Evolutionary conservation across 2,888 invertebrate genomes (phyloP).

Genomic region (Hololepta plana): DNA sequence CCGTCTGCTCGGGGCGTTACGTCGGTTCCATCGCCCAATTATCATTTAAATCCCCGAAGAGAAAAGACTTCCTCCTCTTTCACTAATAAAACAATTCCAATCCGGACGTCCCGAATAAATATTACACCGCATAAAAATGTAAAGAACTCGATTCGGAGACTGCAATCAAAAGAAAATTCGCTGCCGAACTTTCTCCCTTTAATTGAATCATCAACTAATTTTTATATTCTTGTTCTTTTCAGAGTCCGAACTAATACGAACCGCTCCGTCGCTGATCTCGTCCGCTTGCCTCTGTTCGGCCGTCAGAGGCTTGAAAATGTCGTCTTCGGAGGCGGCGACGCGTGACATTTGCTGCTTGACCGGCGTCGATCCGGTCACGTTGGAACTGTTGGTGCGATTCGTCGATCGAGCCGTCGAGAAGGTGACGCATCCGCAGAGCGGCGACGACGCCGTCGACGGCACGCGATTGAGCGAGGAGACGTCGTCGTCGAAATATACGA

Average conservation of each 20-base stretch:
- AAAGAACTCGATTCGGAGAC: too few species aligned
- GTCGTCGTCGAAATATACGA: slow-evolving; percentile 1
- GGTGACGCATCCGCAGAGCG: slow-evolving; percentile 15
- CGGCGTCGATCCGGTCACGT: slow-evolving; percentile 30
- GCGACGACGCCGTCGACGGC: slow-evolving; percentile 1
- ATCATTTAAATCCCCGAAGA: too few species aligned
- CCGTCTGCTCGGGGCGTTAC: too few species aligned
- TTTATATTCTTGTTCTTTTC: slow-evolving; percentile 20
- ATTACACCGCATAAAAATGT: too few species aligned
- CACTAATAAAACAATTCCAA: too few species aligned
- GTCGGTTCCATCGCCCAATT: too few species aligned
- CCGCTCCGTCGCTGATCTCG: slow-evolving; percentile 51
- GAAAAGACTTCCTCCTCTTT: too few species aligned
- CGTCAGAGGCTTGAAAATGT: slow-evolving; percentile 37
- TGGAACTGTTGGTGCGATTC: slow-evolving; percentile 36
- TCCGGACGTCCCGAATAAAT: too few species aligned
- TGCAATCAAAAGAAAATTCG: too few species aligned
- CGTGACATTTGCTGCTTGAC: slow-evolving; percentile 28
- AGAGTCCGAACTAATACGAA: slow-evolving; percentile 57
- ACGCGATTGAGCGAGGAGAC: too few species aligned
- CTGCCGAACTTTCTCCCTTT: too few species aligned
- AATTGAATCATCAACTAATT: slow-evolving; percentile 1
- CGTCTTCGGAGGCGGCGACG: slow-evolving; percentile 24
- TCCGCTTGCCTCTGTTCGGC: slow-evolving; percentile 52
- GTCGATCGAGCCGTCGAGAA: slow-evolving; percentile 40